These are phyloP conservation scores for Oncorhynchus kisutch DNA, from an alignment of 2,113 vertebrate species.

Conservation along the genomic window DNA sequence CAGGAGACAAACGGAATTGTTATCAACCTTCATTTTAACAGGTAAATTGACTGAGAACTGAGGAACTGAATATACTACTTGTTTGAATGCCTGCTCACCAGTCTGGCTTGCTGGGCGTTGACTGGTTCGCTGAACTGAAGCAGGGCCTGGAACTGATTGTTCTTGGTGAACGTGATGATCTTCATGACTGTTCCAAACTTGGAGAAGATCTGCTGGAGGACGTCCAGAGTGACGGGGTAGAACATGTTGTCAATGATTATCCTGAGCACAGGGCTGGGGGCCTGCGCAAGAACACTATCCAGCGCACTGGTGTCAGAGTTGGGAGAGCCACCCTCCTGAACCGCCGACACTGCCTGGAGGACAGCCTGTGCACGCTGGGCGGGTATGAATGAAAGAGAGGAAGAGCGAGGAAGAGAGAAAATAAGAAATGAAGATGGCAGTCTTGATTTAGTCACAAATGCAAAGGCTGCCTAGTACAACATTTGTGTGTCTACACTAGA, in stretches of 20 bases:
- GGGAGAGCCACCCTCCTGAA: constrained; percentile 91
- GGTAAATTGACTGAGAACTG: neutral
- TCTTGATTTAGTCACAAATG: neutral
- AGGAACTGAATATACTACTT: neutral
- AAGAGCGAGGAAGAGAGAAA: too few species aligned
- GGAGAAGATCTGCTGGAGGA: constrained; percentile 98
- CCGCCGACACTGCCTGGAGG: constrained; percentile 93
- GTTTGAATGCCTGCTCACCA: constrained; percentile 76
- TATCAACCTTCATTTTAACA: too few species aligned
- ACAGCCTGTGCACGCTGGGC: constrained; percentile 93
- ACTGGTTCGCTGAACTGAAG: constrained; percentile 96
- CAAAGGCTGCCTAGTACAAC: too few species aligned
- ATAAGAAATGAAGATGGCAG: neutral
- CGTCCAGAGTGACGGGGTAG: constrained; percentile 96
- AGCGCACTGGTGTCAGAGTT: constrained; percentile 86
- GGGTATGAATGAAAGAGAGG: too few species aligned
- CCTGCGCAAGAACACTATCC: constrained; percentile 83
- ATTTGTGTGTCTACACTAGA: too few species aligned
- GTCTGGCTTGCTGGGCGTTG: constrained; percentile 96
- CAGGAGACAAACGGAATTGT: too few species aligned
- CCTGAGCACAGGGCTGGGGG: constrained; percentile 93
- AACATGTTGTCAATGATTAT: constrained; percentile 99
- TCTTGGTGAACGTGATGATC: constrained; percentile 99
- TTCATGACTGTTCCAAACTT: constrained; percentile 98
- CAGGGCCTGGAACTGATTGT: constrained; percentile 98